Evolutionary conservation across 2,113 vertebrate genomes (phyloP).

Genomic region (Platysternon megacephalum): DNA sequence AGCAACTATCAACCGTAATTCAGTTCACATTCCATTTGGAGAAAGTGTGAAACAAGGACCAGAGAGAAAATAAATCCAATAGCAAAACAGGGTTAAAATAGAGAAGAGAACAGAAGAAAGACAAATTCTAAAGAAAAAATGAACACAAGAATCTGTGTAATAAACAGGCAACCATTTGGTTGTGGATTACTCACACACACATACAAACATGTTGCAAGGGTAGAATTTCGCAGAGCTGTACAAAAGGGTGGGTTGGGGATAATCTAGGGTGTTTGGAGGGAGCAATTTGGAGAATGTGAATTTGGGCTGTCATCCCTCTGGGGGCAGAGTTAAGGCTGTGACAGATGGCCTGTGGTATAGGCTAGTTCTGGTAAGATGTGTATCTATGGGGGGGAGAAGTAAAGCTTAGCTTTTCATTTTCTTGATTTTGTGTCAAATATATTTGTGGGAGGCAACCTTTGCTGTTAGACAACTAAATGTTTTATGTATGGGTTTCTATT

Average conservation of each 20-base stretch:
- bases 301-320: neutral
- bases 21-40: slow-evolving; percentile 28
- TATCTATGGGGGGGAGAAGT: neutral
- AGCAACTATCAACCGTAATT: slow-evolving; percentile 18
- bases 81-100: neutral
- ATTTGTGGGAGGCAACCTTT: neutral
- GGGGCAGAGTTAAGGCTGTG: neutral
- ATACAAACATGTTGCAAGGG: neutral
- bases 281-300: neutral
- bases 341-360: neutral
- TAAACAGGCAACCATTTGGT: neutral
- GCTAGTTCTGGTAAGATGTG: neutral
- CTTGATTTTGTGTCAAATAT: neutral
- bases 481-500: neutral
- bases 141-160: neutral
- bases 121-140: slow-evolving; percentile 13
- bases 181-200: accelerated
- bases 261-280: neutral
- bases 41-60: neutral
- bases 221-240: neutral
- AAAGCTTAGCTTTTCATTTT: neutral
- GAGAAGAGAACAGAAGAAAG: neutral
- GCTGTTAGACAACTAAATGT: neutral
- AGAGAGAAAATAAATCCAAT: neutral
- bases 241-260: neutral